A percentile compares a stretch with the other conserved stretches of the same genome.
Conservation (phyloP, 2,797 vertebrate species). For the Pseudomugil tenellus region DNA sequence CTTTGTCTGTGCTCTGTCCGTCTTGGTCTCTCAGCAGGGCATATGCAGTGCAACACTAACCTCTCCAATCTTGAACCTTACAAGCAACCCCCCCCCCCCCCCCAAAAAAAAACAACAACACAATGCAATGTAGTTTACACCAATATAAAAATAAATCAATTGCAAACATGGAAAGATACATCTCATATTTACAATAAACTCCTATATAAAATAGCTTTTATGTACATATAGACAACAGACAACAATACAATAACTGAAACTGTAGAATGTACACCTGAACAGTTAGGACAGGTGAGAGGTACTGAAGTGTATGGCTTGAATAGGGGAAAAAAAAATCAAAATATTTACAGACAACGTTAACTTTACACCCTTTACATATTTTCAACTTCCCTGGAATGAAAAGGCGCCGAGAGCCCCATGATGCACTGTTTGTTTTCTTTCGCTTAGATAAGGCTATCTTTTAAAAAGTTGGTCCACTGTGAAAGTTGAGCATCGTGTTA, state of each 20-base stretch:
- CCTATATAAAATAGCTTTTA: conserved; percentile 87
- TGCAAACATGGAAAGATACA: conserved; percentile 85
- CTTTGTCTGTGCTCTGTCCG: conserved; percentile 72
- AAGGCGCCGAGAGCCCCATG: conserved; percentile 57
- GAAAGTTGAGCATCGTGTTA: conserved; percentile 52
- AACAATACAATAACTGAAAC: conserved; percentile 78
- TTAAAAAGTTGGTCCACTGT: conserved; percentile 70
- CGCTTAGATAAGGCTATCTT: conserved; percentile 71
- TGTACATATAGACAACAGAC: conserved; percentile 85
- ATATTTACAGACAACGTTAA: conserved; percentile 80
- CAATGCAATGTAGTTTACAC: conserved; percentile 76
- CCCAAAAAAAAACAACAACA: conserved; percentile 44
- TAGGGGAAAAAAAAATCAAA: conserved; percentile 74
- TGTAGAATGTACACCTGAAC: conserved; percentile 87
- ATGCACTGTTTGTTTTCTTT: conserved; percentile 64
- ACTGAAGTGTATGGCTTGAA: conserved; percentile 90
- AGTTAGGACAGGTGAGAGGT: conserved; percentile 86
- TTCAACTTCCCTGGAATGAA: conserved; percentile 85
- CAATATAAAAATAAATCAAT: conserved; percentile 89
- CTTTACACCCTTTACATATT: conserved; percentile 78
- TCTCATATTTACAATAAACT: conserved; percentile 85
- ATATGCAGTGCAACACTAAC: conserved; percentile 83
- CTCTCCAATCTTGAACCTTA: conserved; percentile 74
- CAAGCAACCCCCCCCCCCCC: too few relatives aligned
- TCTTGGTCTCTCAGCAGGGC: conserved; percentile 83